phyloP scores from a whole-genome alignment of 2,113 vertebrate species.

The Gavia stellata region DNA sequence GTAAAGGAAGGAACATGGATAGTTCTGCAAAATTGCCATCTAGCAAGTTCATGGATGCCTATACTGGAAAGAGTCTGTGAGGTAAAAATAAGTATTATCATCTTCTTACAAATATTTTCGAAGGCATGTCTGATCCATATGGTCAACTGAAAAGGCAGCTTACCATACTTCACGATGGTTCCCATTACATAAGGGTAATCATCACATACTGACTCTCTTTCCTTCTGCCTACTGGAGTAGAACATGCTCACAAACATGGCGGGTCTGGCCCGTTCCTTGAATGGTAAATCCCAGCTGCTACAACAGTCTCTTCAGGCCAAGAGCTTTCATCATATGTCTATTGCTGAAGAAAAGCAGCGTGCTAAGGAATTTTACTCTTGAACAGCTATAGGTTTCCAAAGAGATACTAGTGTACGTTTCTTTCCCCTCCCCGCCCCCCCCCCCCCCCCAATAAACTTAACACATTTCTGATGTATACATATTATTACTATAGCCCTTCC shows the following conservation, averaged over 20 bases:
- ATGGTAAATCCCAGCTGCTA: background rate
- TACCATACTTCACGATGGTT: background rate
- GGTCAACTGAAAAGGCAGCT: background rate
- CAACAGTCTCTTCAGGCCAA: background rate
- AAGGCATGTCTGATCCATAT: background rate
- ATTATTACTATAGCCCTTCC: background rate
- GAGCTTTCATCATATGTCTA: background rate
- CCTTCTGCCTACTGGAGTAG: background rate
- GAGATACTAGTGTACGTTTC: background rate
- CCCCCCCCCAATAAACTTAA: too few species aligned
- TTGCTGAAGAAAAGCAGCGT: background rate
- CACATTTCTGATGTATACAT: background rate
- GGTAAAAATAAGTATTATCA: constrained; percentile 62
- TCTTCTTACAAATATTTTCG: background rate
- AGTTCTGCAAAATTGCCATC: constrained; percentile 90
- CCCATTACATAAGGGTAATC: background rate
- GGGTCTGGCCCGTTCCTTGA: background rate
- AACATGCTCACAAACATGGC: background rate
- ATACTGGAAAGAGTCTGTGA: constrained; percentile 86
- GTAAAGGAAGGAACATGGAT: constrained; percentile 87
- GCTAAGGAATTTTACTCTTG: background rate
- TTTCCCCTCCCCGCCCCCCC: fast-evolving
- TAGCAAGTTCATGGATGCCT: constrained; percentile 91
- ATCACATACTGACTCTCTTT: background rate
- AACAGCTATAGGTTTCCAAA: background rate